These are phyloP conservation scores for Papilio elwesi DNA, from an alignment of 2,888 invertebrate genomes.

Conservation along the genomic window DNA sequence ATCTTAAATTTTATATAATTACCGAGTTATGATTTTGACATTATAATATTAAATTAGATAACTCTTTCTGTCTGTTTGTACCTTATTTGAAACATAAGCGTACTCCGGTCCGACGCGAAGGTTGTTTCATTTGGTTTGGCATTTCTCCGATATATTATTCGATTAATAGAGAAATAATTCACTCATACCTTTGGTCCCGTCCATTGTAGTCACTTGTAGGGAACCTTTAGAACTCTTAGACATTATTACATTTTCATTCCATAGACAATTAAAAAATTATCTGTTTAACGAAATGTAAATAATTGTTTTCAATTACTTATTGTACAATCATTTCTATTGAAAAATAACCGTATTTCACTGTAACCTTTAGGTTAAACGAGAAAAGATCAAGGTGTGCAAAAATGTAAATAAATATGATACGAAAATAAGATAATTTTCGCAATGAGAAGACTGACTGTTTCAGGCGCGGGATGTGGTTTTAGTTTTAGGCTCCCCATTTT, in stretches of 20 bases:
- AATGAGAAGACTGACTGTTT: slow-evolving; percentile 83
- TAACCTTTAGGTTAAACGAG: slow-evolving; percentile 9
- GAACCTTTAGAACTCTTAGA: slow-evolving; percentile 52
- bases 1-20: no score
- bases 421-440: slow-evolving; percentile 78
- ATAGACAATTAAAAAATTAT: background rate
- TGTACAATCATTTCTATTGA: background rate
- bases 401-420: slow-evolving; percentile 61
- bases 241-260: no score
- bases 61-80: no score
- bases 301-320: background rate
- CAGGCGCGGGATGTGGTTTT: slow-evolving; percentile 74
- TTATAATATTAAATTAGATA: no score
- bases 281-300: background rate
- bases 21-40: no score
- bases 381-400: slow-evolving; percentile 41
- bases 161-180: slow-evolving; percentile 57
- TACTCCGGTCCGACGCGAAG: no score
- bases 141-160: slow-evolving; percentile 49
- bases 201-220: slow-evolving; percentile 63
- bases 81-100: no score
- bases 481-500: slow-evolving; percentile 72
- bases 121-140: no score
- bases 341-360: no score
- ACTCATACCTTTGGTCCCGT: slow-evolving; percentile 61